Base-by-base conservation (phyloP, 2,113 vertebrate genomes). In the Centropus unirufus region DNA sequence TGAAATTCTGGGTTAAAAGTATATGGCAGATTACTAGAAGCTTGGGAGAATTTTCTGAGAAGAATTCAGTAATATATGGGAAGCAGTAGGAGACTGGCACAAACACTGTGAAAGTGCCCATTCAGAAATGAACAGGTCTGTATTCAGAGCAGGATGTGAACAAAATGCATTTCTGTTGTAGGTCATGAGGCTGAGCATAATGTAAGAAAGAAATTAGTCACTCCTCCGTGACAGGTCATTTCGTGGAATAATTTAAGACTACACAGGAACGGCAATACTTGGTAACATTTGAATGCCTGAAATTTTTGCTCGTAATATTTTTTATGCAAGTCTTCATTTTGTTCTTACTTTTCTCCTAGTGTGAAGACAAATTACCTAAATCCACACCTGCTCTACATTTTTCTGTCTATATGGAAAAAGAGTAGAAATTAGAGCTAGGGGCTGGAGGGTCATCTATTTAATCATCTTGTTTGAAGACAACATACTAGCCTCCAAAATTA, bases 31-130 rank as follows among this genome's bases (percentile, higher is more conserved):
- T 77, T 49, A 66, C 22, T 85, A 80, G 69, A 54, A 76, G 39
- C 83, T 80, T 40, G 75, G 67, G 58, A 90, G 63, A 72, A 69
- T 80, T 93, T 92, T 90, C 54, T 83, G 51, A 44, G n/a, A n/a
- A 44, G 46, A 66, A 78, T 76, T 79, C 66, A 39, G 88, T 69
- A 62, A 29, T 58, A 63, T 27, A 21, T 51, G 27, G 51, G 88
- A 87, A 76, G 44, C 67, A 42, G 70, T 6, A 6, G 23, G 54
- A 91, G 63, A 40, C 6, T 21, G 62, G 36, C 68, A 75, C 2
- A 16, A 87, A 11, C 34, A 1, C 42, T 13, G 51, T 16, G 36
- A 14, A 69, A 81, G 42, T 9, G 80, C 73, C 89, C 4, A 1
- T 8, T 87, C 1, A 5, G 87, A 58, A 89, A 94, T 44, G 61